These are phyloP conservation scores for Capromys pilorides DNA, from an alignment of 2,797 vertebrate species.

Conservation along the genomic window DNA sequence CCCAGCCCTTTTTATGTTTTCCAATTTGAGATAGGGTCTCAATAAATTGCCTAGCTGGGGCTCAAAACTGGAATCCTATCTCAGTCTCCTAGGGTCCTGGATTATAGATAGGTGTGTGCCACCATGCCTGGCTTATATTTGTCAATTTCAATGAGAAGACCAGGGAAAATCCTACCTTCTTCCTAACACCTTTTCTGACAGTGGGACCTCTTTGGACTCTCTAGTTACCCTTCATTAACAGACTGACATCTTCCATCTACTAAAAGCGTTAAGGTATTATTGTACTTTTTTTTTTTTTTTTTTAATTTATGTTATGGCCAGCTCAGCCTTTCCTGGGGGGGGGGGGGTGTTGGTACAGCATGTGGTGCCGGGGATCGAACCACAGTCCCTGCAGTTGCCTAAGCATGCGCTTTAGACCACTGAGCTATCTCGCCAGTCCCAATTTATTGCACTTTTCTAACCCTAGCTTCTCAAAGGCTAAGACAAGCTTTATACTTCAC, in stretches of 20 bases:
- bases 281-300: neutral
- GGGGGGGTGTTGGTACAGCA: no score
- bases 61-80: neutral
- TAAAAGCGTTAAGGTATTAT: neutral
- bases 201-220: neutral
- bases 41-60: neutral
- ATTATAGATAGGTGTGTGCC: neutral
- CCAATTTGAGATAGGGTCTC: neutral
- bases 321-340: no score
- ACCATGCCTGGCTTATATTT: neutral
- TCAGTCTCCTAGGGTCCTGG: neutral
- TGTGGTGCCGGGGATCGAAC: no score
- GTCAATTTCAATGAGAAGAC: neutral
- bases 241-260: neutral
- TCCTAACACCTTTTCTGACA: neutral
- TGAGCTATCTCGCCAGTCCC: no score
- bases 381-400: no score
- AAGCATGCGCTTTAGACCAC: no score
- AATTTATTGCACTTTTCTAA: neutral
- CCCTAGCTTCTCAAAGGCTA: neutral
- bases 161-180: neutral
- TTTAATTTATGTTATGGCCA: no score
- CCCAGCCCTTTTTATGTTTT: neutral
- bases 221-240: neutral
- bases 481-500: neutral